These are phyloP conservation scores for Tetramorium alpestre DNA, from an alignment of 1,140 invertebrate species.

Conservation along the genomic window DNA sequence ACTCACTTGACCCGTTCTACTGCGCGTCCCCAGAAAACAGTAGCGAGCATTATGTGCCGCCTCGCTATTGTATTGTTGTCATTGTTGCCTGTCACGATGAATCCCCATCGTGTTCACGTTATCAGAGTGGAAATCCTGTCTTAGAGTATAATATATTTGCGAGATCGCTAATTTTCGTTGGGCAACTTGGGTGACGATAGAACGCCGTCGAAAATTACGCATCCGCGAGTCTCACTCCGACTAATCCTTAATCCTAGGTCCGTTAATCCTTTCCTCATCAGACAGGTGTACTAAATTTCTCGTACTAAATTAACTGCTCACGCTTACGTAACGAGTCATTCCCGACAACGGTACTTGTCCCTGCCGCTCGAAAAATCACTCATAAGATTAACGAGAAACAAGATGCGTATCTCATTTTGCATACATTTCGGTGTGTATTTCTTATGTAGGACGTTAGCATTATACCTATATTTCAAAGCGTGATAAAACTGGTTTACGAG, in stretches of 20 bases:
- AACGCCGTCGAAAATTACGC: constrained; percentile 24
- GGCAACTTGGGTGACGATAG: constrained; percentile 1
- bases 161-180: constrained; percentile 50
- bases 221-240: not conserved
- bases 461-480: constrained; percentile 10
- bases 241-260: constrained; percentile 22
- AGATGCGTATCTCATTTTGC: not conserved
- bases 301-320: constrained; percentile 15
- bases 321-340: constrained; percentile 20
- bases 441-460: not conserved
- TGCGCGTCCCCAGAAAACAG: constrained; percentile 52
- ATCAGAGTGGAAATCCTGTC: constrained; percentile 77
- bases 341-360: constrained; percentile 25
- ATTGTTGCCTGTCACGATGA: constrained; percentile 22
- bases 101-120: constrained; percentile 61
- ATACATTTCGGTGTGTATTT: not conserved
- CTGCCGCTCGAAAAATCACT: constrained; percentile 10
- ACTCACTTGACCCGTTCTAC: constrained; percentile 2
- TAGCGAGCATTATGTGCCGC: constrained; percentile 1
- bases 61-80: constrained; percentile 44
- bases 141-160: constrained; percentile 25
- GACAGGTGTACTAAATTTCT: constrained; percentile 45
- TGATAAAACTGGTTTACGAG: constrained; percentile 27
- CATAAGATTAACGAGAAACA: not conserved
- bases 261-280: constrained; percentile 36